Evolutionary conservation across 2,797 vertebrate genomes (phyloP).

Genomic region (Girardinus metallicus): DNA sequence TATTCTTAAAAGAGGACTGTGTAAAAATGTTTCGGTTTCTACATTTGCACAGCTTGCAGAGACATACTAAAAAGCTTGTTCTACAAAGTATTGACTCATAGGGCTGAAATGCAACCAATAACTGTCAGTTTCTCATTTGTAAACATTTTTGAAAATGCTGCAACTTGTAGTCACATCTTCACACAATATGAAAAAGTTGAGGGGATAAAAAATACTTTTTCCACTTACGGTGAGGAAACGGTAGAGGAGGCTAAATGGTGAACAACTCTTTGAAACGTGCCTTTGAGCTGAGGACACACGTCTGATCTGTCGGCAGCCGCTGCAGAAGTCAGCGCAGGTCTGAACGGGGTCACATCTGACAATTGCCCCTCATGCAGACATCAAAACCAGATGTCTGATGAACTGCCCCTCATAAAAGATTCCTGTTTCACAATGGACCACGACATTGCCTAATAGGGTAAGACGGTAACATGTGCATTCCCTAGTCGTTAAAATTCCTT

Average conservation of each 20-base stretch:
- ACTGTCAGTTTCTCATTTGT: neutral
- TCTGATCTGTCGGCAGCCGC: constrained; percentile 46
- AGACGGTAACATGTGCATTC: constrained; percentile 55
- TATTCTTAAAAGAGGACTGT: neutral
- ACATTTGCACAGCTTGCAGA: neutral
- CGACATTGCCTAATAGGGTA: constrained; percentile 68
- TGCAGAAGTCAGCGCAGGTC: constrained; percentile 47
- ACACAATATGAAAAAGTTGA: neutral
- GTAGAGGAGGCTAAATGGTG: constrained; percentile 23
- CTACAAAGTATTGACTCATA: neutral
- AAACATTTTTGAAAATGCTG: neutral
- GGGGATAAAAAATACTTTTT: neutral
- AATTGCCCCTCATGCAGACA: constrained; percentile 46
- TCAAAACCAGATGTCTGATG: constrained; percentile 76
- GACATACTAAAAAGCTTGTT: neutral
- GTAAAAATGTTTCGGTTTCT: neutral
- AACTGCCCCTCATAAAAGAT: constrained; percentile 73
- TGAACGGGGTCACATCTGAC: constrained; percentile 56
- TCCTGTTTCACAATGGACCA: constrained; percentile 68
- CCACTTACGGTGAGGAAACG: neutral
- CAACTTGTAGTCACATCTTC: neutral
- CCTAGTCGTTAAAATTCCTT: constrained; percentile 68
- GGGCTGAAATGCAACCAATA: neutral
- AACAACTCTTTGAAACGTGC: constrained; percentile 37
- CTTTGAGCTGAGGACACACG: constrained; percentile 49